These are phyloP conservation scores for Pipa parva DNA, from an alignment of 2,113 vertebrate genomes.

Conservation along the genomic window DNA sequence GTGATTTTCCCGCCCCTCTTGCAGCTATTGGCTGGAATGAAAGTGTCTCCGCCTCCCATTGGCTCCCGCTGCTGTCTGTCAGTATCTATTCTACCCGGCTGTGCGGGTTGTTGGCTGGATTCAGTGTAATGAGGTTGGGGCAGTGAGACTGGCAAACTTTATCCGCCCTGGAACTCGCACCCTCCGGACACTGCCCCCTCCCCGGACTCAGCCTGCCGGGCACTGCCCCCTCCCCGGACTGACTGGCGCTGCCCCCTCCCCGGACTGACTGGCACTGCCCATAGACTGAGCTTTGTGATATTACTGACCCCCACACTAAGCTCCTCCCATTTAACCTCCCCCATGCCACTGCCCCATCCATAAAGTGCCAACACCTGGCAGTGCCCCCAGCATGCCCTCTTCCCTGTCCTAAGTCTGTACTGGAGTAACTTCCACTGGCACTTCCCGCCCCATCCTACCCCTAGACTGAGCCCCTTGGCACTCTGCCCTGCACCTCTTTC, in stretches of 20 bases:
- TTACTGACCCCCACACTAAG: background rate
- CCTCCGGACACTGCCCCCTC: constrained; percentile 42
- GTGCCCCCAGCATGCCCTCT: background rate
- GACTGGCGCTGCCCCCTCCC: background rate
- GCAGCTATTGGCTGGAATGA: background rate
- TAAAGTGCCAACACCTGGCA: background rate
- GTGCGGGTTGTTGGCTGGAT: background rate
- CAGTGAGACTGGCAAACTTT: constrained; percentile 6
- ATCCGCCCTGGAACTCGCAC: constrained; percentile 58
- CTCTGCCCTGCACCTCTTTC: background rate
- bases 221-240: background rate
- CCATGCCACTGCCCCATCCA: too few relatives aligned
- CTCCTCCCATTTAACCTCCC: background rate
- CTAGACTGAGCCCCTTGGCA: background rate
- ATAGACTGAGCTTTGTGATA: too few relatives aligned
- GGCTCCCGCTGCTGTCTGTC: too few relatives aligned
- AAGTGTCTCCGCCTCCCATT: too few relatives aligned
- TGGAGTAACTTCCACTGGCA: too few relatives aligned
- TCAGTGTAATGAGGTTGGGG: background rate
- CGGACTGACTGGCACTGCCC: background rate
- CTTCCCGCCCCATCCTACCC: background rate
- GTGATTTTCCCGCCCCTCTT: background rate
- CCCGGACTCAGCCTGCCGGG: background rate
- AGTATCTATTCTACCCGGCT: background rate
- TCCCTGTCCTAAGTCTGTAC: too few relatives aligned